These are phyloP conservation scores for Oscheius myriophilus DNA, from an alignment of 2,888 invertebrate species.

Conservation along the genomic window DNA sequence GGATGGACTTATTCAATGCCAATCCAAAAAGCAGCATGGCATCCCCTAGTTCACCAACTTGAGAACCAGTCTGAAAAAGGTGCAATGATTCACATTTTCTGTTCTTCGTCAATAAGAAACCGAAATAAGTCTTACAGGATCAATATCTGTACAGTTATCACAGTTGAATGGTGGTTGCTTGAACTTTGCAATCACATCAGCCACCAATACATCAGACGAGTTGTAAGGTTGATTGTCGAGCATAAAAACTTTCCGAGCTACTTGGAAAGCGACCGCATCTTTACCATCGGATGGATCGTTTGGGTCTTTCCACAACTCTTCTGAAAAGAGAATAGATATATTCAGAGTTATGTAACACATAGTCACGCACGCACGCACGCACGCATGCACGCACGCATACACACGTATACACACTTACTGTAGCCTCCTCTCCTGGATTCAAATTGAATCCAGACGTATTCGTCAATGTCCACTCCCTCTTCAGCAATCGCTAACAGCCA, in stretches of 20 bases:
- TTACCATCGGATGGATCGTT: constrained; percentile 32
- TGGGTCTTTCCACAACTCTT: constrained; percentile 38
- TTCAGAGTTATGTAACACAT: too few species aligned
- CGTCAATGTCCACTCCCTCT: constrained; percentile 25
- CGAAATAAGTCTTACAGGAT: too few species aligned
- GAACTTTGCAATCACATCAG: constrained; percentile 24
- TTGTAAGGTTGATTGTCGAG: constrained; percentile 41
- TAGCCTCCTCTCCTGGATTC: constrained; percentile 43
- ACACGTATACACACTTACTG: constrained; percentile 2
- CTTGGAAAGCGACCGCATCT: constrained; percentile 39
- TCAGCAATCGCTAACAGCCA: constrained; percentile 41
- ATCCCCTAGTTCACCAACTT: constrained; percentile 27
- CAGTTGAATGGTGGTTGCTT: constrained; percentile 28
- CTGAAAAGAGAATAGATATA: too few species aligned
- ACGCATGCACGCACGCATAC: too few species aligned
- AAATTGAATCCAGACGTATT: constrained; percentile 46
- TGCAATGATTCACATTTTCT: too few species aligned
- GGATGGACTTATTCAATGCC: constrained; percentile 14
- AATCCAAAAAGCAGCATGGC: constrained; percentile 24
- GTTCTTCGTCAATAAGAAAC: too few species aligned
- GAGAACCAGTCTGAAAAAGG: constrained; percentile 23
- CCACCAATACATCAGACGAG: constrained; percentile 31
- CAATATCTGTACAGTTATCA: constrained; percentile 20
- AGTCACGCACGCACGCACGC: too few species aligned
- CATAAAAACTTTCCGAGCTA: constrained; percentile 26